phyloP scores from a whole-genome alignment of 2,888 invertebrate genomes.

The Caenorhabditis becei region DNA sequence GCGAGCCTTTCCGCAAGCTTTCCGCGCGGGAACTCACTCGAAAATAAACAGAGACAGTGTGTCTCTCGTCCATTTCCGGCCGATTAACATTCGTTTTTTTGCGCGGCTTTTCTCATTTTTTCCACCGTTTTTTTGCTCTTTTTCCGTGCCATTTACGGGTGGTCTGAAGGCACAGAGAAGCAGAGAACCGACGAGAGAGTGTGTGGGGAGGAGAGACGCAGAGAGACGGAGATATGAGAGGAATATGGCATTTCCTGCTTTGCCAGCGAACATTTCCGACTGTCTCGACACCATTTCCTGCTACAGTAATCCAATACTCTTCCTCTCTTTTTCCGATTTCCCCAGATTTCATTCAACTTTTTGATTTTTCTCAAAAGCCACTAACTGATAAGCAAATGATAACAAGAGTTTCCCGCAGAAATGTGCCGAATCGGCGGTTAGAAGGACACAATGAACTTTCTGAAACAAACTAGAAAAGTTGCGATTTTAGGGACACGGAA shows the following conservation, averaged over 20 bases:
- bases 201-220: slow-evolving; percentile 25
- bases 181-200: neutral
- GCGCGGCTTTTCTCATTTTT: neutral
- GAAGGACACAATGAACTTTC: neutral
- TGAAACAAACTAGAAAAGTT: neutral
- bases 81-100: slow-evolving; percentile 47
- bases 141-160: slow-evolving; percentile 36
- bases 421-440: slow-evolving; percentile 3
- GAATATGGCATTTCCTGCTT: slow-evolving; percentile 35
- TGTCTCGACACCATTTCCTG: neutral
- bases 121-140: no score
- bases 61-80: slow-evolving; percentile 37
- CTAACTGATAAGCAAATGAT: no score
- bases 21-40: slow-evolving; percentile 2
- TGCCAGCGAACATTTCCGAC: neutral
- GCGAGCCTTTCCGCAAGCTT: neutral
- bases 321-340: neutral
- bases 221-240: slow-evolving; percentile 18
- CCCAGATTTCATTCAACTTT: neutral
- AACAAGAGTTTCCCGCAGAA: slow-evolving; percentile 26
- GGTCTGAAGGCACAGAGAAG: slow-evolving; percentile 17
- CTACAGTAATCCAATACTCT: neutral
- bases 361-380: neutral
- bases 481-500: neutral
- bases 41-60: neutral